Percentiles rank a stretch among this genome's conserved stretches.
Evolutionary conservation across 2,888 invertebrate species (phyloP).

Genomic region (Aelia acuminata): DNA sequence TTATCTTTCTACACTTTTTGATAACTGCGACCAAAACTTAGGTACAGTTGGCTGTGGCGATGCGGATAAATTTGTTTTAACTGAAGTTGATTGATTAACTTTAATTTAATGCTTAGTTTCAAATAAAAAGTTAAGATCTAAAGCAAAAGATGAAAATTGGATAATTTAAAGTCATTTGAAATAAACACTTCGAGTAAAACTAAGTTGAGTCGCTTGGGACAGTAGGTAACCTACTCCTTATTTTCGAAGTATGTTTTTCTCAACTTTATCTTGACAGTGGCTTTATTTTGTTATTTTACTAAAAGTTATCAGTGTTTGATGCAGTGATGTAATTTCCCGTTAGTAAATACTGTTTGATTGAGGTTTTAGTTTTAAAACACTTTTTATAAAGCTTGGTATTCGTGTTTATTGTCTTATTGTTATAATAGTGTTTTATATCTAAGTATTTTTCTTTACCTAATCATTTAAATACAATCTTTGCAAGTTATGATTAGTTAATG

Average conservation of each 20-base stretch:
- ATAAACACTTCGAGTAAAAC: not conserved
- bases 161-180: not conserved
- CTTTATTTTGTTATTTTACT: not conserved
- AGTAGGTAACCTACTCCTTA: conserved; percentile 43
- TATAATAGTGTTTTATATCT: not conserved
- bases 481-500: not conserved
- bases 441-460: not conserved
- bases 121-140: not conserved
- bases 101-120: not conserved
- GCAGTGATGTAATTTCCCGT: not conserved
- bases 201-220: not conserved
- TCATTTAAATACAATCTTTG: not conserved
- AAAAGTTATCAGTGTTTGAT: not conserved
- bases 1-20: not conserved
- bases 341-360: not conserved
- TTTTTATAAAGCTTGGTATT: not conserved
- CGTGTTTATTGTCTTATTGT: not conserved
- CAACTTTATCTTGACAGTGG: not conserved
- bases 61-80: conserved; percentile 53
- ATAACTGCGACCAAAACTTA: not conserved
- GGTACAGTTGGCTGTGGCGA: conserved; percentile 56
- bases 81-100: conserved; percentile 48
- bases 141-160: not conserved
- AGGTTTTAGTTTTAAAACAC: not conserved
- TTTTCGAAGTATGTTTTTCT: conserved; percentile 7